Conservation (phyloP, 1,140 invertebrate species). For the Proales similis region DNA sequence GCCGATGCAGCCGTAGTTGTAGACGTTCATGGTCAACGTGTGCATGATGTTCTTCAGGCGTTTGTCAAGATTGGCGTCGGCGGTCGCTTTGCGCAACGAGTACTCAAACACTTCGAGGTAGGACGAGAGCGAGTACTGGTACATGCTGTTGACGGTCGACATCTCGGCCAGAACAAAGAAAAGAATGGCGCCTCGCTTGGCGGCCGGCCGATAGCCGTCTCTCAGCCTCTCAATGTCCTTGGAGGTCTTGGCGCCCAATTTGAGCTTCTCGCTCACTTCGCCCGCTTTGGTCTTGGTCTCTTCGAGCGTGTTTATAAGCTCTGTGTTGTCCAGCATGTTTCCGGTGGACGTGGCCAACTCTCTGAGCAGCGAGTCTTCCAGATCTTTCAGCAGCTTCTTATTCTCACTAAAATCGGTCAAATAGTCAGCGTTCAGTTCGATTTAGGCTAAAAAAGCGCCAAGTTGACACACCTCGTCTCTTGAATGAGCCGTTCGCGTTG, state of each 20-base stretch:
- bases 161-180: slow-evolving; percentile 81
- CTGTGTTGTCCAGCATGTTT: slow-evolving; percentile 81
- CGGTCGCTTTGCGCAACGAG: slow-evolving; percentile 69
- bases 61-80: slow-evolving; percentile 64
- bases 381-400: slow-evolving; percentile 68
- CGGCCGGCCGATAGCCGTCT: slow-evolving; percentile 71
- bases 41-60: slow-evolving; percentile 72
- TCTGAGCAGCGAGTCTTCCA: slow-evolving; percentile 71
- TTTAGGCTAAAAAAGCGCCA: slow-evolving; percentile 39
- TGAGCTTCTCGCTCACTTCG: slow-evolving; percentile 53
- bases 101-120: slow-evolving; percentile 71
- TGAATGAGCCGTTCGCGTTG: slow-evolving; percentile 65
- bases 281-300: slow-evolving; percentile 74
- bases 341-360: slow-evolving; percentile 73
- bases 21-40: slow-evolving; percentile 73
- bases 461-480: too few species aligned
- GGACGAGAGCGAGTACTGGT: slow-evolving; percentile 72
- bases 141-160: slow-evolving; percentile 76
- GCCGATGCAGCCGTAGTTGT: slow-evolving; percentile 79
- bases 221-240: slow-evolving; percentile 70
- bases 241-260: slow-evolving; percentile 64
- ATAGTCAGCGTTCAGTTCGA: slow-evolving; percentile 5
- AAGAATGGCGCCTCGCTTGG: slow-evolving; percentile 72
- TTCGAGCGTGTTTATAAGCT: slow-evolving; percentile 74
- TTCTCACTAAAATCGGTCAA: slow-evolving; percentile 61